Base-by-base conservation (phyloP, 2,797 vertebrate genomes). In the Borostomias antarcticus region DNA sequence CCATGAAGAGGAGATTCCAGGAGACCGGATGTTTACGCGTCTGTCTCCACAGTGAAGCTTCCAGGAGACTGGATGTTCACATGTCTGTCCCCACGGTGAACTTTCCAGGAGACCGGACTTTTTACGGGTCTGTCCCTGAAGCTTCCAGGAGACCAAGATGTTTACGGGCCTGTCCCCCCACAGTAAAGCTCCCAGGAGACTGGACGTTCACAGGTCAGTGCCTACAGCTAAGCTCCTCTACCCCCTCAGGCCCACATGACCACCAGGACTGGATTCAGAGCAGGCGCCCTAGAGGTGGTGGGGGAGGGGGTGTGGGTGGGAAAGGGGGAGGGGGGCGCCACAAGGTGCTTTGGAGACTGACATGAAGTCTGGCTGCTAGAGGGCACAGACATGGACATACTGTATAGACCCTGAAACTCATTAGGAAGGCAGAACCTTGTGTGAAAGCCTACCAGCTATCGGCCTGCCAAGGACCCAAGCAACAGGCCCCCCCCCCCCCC, bases 281-380 rank as follows among this genome's bases (percentile, higher is more conserved):
- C 68, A 69, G 64, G 76, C 68, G 71, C n/a, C 57, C 21, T 70
- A 25, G 17, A 2, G 30, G 29, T 69, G 52, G 63, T 43, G 43
- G 64, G 26, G 68, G 37, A 17, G 30, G 19, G 26, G 5, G 23
- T 2, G 21, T 17, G 29, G 11, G 64, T 54, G 47, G 2, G 19
- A 61, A 72, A n/a, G n/a, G n/a, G n/a, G n/a, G n/a, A n/a, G n/a
- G n/a, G n/a, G n/a, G n/a, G n/a, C n/a, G n/a, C n/a, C n/a, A n/a
- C n/a, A n/a, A n/a, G n/a, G n/a, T n/a, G 25, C 73, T 82, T 81
- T 75, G 66, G 82, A 76, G 79, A 65, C 66, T 35, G 59, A 74
- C 60, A 73, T 9, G 23, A n/a, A n/a, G n/a, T n/a, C n/a, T n/a
- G 50, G 58, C 66, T 29, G 64, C 69, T 71, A 70, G 66, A 76